A percentile compares a stretch with the other conserved stretches of the same genome.
Evolutionary conservation across 2,797 vertebrate species (phyloP).

Genomic region (Tokudaia tokunoshimensis): DNA sequence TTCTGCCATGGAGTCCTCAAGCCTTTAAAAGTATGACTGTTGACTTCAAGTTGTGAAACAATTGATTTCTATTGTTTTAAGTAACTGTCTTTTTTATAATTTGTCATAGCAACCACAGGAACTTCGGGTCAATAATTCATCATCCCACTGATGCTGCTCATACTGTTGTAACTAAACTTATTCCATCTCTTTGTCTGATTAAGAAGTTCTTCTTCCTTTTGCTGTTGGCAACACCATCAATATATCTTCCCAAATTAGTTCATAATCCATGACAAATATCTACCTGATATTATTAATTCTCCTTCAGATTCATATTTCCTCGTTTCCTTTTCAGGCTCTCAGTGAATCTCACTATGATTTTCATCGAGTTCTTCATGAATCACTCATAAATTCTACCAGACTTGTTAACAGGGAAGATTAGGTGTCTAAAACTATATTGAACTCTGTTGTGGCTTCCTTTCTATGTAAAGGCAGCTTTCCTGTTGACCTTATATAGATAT

Average conservation of each 20-base stretch:
- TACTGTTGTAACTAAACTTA: background rate
- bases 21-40: background rate
- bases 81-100: background rate
- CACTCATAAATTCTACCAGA: conserved; percentile 8
- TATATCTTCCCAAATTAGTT: conserved; percentile 33
- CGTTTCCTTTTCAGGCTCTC: background rate
- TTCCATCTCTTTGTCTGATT: background rate
- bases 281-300: background rate
- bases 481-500: background rate
- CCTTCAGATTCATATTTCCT: conserved; percentile 1
- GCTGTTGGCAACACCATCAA: background rate
- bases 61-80: conserved; percentile 14
- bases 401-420: background rate
- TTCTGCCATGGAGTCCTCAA: background rate
- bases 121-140: conserved; percentile 44
- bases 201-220: background rate
- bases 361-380: background rate
- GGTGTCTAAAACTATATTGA: background rate
- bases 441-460: background rate
- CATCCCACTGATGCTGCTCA: background rate
- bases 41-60: background rate
- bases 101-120: background rate
- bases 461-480: background rate
- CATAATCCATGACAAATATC: background rate
- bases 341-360: background rate